Percentiles rank a stretch among this genome's conserved stretches.
These are phyloP conservation scores for Rousettus madagascariensis DNA, from an alignment of 2,797 vertebrate genomes.

Conservation along the genomic window DNA sequence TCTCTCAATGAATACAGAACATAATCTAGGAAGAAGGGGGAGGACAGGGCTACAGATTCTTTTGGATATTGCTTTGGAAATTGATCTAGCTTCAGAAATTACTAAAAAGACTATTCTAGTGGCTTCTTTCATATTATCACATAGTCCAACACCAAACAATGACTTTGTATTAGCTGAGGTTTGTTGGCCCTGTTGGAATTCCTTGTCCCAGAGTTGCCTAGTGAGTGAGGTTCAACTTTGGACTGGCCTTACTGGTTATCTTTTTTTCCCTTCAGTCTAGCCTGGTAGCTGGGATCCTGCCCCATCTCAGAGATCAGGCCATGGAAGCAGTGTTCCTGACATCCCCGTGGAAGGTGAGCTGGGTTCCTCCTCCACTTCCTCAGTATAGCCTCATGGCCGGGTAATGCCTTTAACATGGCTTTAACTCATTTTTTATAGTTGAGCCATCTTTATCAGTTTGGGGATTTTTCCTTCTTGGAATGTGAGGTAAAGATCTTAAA, in stretches of 20 bases:
- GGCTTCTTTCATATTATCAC: background rate
- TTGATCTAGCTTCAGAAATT: background rate
- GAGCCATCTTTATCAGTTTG: background rate
- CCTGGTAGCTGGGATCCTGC: background rate
- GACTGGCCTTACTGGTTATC: background rate
- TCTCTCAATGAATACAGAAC: background rate
- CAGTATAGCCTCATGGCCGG: background rate
- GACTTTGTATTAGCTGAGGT: background rate
- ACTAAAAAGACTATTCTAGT: background rate
- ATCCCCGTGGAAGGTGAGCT: constrained; percentile 8
- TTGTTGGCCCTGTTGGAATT: background rate
- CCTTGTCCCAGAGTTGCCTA: background rate
- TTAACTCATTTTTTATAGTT: background rate
- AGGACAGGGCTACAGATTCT: background rate
- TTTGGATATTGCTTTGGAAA: background rate
- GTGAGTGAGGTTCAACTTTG: background rate
- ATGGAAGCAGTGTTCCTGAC: background rate
- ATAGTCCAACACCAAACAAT: background rate
- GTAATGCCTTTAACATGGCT: background rate
- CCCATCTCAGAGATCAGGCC: background rate
- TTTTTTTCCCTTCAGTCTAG: background rate
- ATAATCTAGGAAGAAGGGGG: background rate
- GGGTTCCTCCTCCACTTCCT: background rate
- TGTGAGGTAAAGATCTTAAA: background rate
- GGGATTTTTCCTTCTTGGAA: background rate